Evolutionary conservation across 2,113 vertebrate species (phyloP), one percentile per base, ranked within the genome.

Genomic region (Benitochromis conjunctus): DNA sequence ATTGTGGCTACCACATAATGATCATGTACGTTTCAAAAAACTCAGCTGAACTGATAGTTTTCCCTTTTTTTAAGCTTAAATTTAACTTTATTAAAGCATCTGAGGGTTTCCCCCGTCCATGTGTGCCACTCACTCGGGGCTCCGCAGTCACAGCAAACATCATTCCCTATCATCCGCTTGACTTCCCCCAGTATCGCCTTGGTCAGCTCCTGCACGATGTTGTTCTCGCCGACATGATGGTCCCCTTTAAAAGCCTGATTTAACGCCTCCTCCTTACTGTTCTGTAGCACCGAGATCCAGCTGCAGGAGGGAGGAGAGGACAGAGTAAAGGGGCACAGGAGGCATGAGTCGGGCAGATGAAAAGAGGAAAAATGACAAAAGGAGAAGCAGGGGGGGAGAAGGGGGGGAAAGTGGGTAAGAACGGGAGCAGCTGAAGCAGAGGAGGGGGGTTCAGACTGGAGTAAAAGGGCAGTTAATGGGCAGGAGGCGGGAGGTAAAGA

Each of bases 231-330:
- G 0, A 98, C 96, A 57, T 95, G 98, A 92, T 99, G 98, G 86
- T 99, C 98, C 4, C 99, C 99, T 95, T 99, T 99, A 88, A 99
- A 99, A 3, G 99, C 99, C 26, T 98, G 98, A 96, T 98, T 99
- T 90, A 99, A 92, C 4, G 99, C 99, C 95, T 99, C 98, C 93
- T 99, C 99, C 90, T 99, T 99, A 93, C 99, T 99, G 96, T 99
- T 99, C 94, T 99, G 99, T 38, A 99, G 96, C 92, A 99, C 99
- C 0, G 99, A 99, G 95, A 98, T 99, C 99, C 99, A 99, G 93
- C 99, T 99, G 92, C 48, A 85, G 34, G 31, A 79, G 51, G 18
- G 56, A 4, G 31, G 60, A 54, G 6, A 9, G 36, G 58, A 19
- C 24, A 55, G 36, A 24, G 11, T 8, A 34, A 16, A 29, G 56